Percentiles rank a stretch among this genome's conserved stretches.
These are phyloP conservation scores for Euthynnus affinis DNA, from an alignment of 2,797 vertebrate species.

Conservation along the genomic window DNA sequence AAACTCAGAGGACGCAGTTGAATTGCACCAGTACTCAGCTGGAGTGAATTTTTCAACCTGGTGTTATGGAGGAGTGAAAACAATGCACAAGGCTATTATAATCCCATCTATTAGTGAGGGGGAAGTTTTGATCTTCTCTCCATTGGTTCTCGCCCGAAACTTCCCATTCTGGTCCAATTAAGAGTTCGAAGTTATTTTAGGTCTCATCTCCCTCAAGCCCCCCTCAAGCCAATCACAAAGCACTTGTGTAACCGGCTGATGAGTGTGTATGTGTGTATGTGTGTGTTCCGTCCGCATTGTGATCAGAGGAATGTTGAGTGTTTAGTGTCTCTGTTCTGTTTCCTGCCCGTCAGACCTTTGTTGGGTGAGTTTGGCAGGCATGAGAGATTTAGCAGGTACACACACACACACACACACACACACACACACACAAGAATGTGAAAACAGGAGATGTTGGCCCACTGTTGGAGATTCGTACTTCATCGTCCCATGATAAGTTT, in stretches of 20 bases:
- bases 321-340: slow-evolving; percentile 66
- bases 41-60: background rate
- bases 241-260: slow-evolving; percentile 57
- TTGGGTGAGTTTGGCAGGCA: slow-evolving; percentile 61
- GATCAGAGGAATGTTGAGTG: slow-evolving; percentile 71
- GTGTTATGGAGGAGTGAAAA: slow-evolving; percentile 12
- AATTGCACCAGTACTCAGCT: background rate
- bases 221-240: slow-evolving; percentile 67
- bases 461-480: slow-evolving; percentile 19
- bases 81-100: slow-evolving; percentile 35
- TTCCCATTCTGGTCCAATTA: slow-evolving; percentile 67
- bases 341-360: slow-evolving; percentile 63
- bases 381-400: slow-evolving; percentile 57
- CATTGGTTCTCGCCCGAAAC: slow-evolving; percentile 40
- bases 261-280: slow-evolving; percentile 32
- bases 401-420: slow-evolving; percentile 32
- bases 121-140: slow-evolving; percentile 44
- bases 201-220: slow-evolving; percentile 66
- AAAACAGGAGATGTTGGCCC: slow-evolving; percentile 28
- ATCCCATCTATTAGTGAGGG: slow-evolving; percentile 45
- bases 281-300: slow-evolving; percentile 51
- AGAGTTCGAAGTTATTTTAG: slow-evolving; percentile 74
- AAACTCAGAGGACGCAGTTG: background rate
- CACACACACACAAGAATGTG: slow-evolving; percentile 16
- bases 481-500: too few relatives aligned